Evolutionary conservation across 2,888 invertebrate species (phyloP).

Genomic region (Amorpha juglandis): DNA sequence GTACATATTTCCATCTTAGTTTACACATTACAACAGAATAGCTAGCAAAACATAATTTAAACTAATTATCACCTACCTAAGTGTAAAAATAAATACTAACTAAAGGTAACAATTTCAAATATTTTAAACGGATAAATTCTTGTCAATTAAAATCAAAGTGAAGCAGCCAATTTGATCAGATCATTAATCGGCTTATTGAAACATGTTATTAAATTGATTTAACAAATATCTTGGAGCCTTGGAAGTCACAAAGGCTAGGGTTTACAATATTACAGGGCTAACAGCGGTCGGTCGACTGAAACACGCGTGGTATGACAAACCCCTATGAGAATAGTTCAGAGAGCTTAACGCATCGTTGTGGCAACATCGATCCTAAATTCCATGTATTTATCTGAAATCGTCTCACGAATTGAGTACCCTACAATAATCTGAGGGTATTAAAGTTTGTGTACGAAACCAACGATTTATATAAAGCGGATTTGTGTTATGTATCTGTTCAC

Average conservation of each 20-base stretch:
- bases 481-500: neutral
- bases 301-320: conserved; percentile 22
- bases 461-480: neutral
- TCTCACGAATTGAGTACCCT: conserved; percentile 29
- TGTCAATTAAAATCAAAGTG: neutral
- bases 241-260: neutral
- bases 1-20: too few species aligned
- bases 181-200: conserved; percentile 19
- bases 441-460: neutral
- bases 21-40: too few species aligned
- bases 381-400: conserved; percentile 28
- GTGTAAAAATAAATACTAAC: too few species aligned
- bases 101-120: neutral
- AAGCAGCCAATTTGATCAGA: conserved; percentile 1
- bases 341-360: conserved; percentile 24
- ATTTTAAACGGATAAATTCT: neutral
- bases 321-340: conserved; percentile 24
- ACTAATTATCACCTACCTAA: too few species aligned
- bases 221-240: conserved; percentile 6
- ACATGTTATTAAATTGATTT: conserved; percentile 17
- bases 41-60: too few species aligned
- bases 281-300: neutral
- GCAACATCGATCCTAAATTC: conserved; percentile 18
- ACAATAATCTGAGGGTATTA: conserved; percentile 33
- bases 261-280: conserved; percentile 1